phyloP scores from a whole-genome alignment of 1,140 invertebrate species.

The Gonatopus flavifemur region DNA sequence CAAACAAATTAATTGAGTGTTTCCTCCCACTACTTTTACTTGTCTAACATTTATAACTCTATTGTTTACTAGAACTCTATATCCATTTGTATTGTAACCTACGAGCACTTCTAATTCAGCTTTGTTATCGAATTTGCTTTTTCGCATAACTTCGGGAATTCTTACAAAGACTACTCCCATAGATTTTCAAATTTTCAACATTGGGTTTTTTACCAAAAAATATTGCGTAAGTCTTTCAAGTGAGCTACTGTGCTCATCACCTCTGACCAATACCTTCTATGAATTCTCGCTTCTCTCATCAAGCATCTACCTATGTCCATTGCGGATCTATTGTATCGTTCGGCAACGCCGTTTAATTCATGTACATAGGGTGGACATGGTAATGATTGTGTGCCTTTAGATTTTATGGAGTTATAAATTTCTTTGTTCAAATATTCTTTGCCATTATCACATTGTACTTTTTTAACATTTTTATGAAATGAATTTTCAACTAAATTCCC shows the following conservation, averaged over 20 bases:
- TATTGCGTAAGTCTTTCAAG: conserved; percentile 42
- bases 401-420: conserved; percentile 12
- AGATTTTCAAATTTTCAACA: conserved; percentile 15
- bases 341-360: conserved; percentile 28
- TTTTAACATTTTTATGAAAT: conserved; percentile 34
- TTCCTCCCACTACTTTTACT: conserved; percentile 7
- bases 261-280: conserved; percentile 9
- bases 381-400: conserved; percentile 37
- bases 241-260: conserved; percentile 26
- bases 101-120: conserved; percentile 15
- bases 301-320: conserved; percentile 10
- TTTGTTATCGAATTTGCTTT: conserved; percentile 18
- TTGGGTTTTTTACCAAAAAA: conserved; percentile 38
- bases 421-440: conserved; percentile 41
- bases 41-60: conserved; percentile 10
- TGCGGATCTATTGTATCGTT: conserved; percentile 7
- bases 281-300: conserved; percentile 12
- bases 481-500: conserved; percentile 28
- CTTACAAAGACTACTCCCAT: conserved; percentile 22
- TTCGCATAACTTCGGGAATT: conserved; percentile 14
- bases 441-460: conserved; percentile 48
- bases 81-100: conserved; percentile 1
- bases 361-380: conserved; percentile 46
- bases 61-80: conserved; percentile 16
- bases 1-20: not conserved